Evolutionary conservation across 2,113 vertebrate genomes (phyloP).

Genomic region (Oriolus oriolus): DNA sequence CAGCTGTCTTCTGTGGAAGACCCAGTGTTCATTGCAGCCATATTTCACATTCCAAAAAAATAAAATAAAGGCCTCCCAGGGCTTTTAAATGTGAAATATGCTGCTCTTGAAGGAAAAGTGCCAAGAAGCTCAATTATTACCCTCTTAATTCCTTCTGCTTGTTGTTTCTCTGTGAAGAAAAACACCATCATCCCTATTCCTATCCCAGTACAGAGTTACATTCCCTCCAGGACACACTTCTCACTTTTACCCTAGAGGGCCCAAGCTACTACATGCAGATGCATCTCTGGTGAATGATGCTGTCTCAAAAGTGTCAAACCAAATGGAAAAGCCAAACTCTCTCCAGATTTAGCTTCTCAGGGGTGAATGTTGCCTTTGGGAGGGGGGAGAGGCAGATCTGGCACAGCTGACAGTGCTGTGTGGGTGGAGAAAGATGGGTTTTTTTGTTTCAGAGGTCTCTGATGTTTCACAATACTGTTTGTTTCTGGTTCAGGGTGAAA

Average conservation of each 20-base stretch:
- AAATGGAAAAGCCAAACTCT: not conserved
- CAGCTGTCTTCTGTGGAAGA: not conserved
- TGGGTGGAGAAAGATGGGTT: not conserved
- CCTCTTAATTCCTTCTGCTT: not conserved
- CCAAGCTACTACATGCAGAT: not conserved
- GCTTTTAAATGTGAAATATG: not conserved
- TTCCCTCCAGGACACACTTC: not conserved
- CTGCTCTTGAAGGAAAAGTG: not conserved
- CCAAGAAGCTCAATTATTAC: not conserved
- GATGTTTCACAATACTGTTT: conserved; percentile 13
- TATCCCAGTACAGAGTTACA: not conserved
- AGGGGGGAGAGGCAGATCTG: not conserved
- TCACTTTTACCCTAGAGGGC: not conserved
- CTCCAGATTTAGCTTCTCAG: not conserved
- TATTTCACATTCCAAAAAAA: not conserved
- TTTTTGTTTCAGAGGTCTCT: not conserved
- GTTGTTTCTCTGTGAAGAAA: not conserved
- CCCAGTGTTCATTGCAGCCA: not conserved
- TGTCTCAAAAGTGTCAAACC: not conserved
- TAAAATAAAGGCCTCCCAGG: not conserved
- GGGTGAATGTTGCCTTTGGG: not conserved
- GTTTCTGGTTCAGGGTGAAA: not conserved
- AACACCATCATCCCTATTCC: not conserved
- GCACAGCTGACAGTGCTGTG: not conserved
- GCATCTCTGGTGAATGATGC: not conserved